Evolutionary conservation across 2,113 vertebrate genomes (phyloP).

Genomic region (Petromus typicus): DNA sequence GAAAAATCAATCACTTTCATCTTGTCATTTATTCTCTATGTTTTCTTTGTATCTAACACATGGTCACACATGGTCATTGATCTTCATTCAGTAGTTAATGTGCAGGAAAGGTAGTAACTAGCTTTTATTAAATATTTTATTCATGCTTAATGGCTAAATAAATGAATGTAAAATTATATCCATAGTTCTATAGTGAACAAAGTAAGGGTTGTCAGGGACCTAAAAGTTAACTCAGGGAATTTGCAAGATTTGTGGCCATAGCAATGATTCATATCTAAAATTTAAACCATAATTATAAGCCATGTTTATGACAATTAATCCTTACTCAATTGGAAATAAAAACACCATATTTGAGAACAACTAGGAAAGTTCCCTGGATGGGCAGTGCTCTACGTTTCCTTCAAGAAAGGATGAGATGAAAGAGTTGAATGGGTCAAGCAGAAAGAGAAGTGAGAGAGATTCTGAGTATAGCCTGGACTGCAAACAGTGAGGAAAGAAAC

Average conservation of each 20-base stretch:
- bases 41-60: background rate
- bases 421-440: background rate
- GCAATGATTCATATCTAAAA: background rate
- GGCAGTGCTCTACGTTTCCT: background rate
- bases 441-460: too few species aligned
- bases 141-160: background rate
- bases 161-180: background rate
- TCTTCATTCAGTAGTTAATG: background rate
- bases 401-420: background rate
- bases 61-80: background rate
- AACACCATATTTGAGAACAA: background rate
- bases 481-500: background rate
- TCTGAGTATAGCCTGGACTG: background rate
- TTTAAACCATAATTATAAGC: background rate
- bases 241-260: background rate
- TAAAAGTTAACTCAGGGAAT: background rate
- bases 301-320: background rate
- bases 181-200: background rate
- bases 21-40: background rate
- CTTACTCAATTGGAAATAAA: background rate
- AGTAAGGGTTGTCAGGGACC: background rate
- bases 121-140: background rate
- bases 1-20: conserved; percentile 9
- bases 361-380: background rate
- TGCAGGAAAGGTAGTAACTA: background rate